These are phyloP conservation scores for Phyllotis vaccarum DNA, from an alignment of 2,797 vertebrate genomes.

Conservation along the genomic window DNA sequence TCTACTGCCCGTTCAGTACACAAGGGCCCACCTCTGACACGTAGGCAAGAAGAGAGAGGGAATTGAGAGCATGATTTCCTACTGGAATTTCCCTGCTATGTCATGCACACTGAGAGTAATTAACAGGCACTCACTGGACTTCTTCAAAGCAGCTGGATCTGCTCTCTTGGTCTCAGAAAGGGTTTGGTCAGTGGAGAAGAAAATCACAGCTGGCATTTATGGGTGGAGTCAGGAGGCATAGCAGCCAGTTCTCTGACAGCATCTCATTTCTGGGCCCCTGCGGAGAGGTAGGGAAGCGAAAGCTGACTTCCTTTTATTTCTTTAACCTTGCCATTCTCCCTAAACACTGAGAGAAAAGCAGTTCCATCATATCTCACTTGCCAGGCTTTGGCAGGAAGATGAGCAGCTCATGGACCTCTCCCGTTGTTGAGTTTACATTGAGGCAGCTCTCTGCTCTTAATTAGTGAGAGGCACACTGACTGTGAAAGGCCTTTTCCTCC, in stretches of 20 bases:
- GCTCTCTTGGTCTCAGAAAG: constrained; percentile 53
- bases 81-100: constrained; percentile 17
- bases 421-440: constrained; percentile 30
- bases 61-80: constrained; percentile 22
- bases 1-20: background rate
- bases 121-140: constrained; percentile 49
- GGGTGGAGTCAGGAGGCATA: background rate
- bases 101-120: constrained; percentile 60
- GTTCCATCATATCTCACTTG: constrained; percentile 9
- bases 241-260: constrained; percentile 47
- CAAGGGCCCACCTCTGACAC: background rate
- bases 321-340: constrained; percentile 57
- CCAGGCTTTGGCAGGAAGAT: background rate
- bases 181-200: constrained; percentile 59
- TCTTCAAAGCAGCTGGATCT: constrained; percentile 58
- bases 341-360: constrained; percentile 21
- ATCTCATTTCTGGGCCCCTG: background rate
- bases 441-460: constrained; percentile 58
- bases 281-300: background rate
- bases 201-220: constrained; percentile 67
- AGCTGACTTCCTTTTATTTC: constrained; percentile 47
- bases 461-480: constrained; percentile 56
- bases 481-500: constrained; percentile 61
- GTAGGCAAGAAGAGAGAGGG: constrained; percentile 12
- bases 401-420: background rate